Conservation (phyloP, 2,113 vertebrate genomes). For the Cheilinus undulatus region DNA sequence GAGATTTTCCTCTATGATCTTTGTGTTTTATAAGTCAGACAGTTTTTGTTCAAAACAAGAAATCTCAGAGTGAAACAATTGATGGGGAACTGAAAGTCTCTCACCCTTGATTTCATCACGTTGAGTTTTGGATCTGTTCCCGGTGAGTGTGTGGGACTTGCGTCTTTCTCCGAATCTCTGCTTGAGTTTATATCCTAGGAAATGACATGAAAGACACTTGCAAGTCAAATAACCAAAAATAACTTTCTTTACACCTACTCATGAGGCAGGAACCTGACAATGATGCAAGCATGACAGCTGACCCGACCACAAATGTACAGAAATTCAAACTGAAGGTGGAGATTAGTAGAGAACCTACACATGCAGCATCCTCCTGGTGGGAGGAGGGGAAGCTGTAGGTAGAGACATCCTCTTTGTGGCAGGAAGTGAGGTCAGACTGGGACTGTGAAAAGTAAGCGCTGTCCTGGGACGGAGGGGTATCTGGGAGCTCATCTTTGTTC, state of each 20-base stretch:
- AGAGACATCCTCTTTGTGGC: constrained; percentile 30
- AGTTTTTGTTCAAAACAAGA: no score
- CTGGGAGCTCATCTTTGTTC: constrained; percentile 26
- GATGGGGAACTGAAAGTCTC: not conserved
- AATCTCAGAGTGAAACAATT: not conserved
- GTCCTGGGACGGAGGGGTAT: constrained; percentile 69
- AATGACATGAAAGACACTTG: not conserved
- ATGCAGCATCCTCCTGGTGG: constrained; percentile 17
- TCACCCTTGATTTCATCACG: constrained; percentile 68
- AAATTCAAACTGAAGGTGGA: not conserved
- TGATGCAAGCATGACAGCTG: not conserved
- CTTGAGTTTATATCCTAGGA: constrained; percentile 56
- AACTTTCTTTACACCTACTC: not conserved
- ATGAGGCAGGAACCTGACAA: not conserved
- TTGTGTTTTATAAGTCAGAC: no score
- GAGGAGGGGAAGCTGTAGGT: not conserved
- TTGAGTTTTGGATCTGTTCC: constrained; percentile 27
- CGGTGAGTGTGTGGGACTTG: constrained; percentile 26
- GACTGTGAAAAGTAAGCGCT: constrained; percentile 83
- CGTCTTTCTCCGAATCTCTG: constrained; percentile 15
- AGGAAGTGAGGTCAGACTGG: constrained; percentile 30
- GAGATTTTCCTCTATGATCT: no score
- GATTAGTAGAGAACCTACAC: constrained; percentile 49
- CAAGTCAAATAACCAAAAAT: not conserved
- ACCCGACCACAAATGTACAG: not conserved